These are phyloP conservation scores for Pangasius macronema DNA, from an alignment of 2,797 vertebrate genomes.

Conservation along the genomic window DNA sequence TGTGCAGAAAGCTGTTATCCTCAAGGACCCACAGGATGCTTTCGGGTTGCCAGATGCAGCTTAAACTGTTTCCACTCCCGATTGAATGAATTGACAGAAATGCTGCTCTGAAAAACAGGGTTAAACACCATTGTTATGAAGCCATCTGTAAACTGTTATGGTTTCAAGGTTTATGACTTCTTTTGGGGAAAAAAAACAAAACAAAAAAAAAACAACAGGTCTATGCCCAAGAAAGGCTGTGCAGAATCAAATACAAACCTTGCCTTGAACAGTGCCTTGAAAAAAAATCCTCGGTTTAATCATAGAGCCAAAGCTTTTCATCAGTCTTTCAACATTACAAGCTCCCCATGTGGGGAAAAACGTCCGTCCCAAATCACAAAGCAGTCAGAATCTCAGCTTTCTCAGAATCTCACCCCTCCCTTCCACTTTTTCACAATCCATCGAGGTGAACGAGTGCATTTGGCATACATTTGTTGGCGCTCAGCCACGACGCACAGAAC, in stretches of 20 bases:
- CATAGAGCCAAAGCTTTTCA: slow-evolving; percentile 20
- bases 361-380: slow-evolving; percentile 26
- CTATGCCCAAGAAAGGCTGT: slow-evolving; percentile 1
- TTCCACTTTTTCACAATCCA: slow-evolving; percentile 42
- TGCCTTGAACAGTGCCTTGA: background rate
- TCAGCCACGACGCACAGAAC: slow-evolving; percentile 51
- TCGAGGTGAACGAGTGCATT: slow-evolving; percentile 58
- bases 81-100: slow-evolving; percentile 25
- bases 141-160: slow-evolving; percentile 13
- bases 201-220: background rate
- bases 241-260: background rate
- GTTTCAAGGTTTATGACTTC: slow-evolving; percentile 4
- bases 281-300: slow-evolving; percentile 15
- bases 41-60: slow-evolving; percentile 33
- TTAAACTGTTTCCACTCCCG: slow-evolving; percentile 18
- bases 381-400: slow-evolving; percentile 29
- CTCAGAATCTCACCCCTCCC: slow-evolving; percentile 2
- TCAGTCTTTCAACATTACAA: slow-evolving; percentile 34
- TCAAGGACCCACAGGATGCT: slow-evolving; percentile 43
- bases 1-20: slow-evolving; percentile 39
- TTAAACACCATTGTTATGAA: background rate
- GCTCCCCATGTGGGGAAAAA: slow-evolving; percentile 16
- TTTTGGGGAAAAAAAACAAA: background rate
- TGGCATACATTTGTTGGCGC: slow-evolving; percentile 46
- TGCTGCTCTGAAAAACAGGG: slow-evolving; percentile 1